phyloP scores from a whole-genome alignment of 2,888 invertebrate genomes.

The Eueremaeus valkanovi region DNA sequence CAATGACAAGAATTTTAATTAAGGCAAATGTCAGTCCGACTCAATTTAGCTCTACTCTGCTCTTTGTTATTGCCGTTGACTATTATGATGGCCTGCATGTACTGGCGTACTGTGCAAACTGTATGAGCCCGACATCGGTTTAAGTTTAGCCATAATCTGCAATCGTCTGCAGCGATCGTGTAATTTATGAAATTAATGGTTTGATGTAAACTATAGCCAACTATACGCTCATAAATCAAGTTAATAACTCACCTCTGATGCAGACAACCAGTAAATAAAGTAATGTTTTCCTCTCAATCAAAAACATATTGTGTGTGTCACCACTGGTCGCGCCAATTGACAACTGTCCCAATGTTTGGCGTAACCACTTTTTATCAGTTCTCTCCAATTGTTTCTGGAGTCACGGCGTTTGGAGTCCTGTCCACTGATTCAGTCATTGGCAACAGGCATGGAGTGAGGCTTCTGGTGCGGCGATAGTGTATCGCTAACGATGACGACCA shows the following conservation, averaged over 20 bases:
- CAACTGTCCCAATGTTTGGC: not conserved
- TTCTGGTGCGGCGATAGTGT: no score
- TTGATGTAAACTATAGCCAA: slow-evolving; percentile 12
- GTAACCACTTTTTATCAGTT: not conserved
- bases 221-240: slow-evolving; percentile 21
- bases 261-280: not conserved
- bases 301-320: slow-evolving; percentile 16
- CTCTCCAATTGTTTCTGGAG: not conserved
- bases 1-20: slow-evolving; percentile 30
- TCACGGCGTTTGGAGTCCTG: not conserved
- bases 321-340: not conserved
- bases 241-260: slow-evolving; percentile 29
- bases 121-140: not conserved
- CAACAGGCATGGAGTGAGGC: not conserved
- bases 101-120: no score
- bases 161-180: not conserved
- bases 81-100: slow-evolving; percentile 16
- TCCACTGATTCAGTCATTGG: slow-evolving; percentile 5
- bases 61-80: not conserved
- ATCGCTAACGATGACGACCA: not conserved
- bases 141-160: not conserved
- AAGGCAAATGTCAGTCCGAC: slow-evolving; percentile 1
- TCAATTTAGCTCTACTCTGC: not conserved
- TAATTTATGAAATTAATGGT: slow-evolving; percentile 29
- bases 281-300: not conserved